Conservation (phyloP, 2,888 invertebrate genomes). For the Tineola bisselliella region DNA sequence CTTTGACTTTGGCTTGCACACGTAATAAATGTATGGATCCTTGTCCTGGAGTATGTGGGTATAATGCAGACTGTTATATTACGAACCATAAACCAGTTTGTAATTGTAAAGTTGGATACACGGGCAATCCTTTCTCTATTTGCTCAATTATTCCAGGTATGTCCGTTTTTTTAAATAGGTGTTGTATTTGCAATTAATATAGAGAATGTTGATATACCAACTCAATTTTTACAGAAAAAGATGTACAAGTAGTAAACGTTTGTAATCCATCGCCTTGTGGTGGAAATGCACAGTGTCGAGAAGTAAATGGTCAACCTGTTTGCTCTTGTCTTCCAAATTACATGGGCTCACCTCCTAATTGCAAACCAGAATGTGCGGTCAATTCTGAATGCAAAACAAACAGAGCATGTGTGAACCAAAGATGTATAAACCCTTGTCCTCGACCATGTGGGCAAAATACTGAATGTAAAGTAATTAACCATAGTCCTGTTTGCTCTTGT, state of each 20-base stretch:
- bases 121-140: constrained; percentile 73
- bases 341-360: constrained; percentile 72
- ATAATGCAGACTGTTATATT: constrained; percentile 73
- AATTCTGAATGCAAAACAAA: constrained; percentile 73
- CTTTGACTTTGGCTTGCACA: constrained; percentile 70
- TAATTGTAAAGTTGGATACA: constrained; percentile 68
- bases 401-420: constrained; percentile 74
- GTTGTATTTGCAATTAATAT: not conserved
- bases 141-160: constrained; percentile 48
- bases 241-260: constrained; percentile 57
- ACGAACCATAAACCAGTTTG: constrained; percentile 74
- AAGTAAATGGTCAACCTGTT: constrained; percentile 74
- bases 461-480: constrained; percentile 75
- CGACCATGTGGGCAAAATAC: constrained; percentile 75
- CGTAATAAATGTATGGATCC: constrained; percentile 75
- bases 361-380: constrained; percentile 72
- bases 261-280: constrained; percentile 82
- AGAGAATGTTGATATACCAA: not conserved
- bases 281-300: constrained; percentile 75
- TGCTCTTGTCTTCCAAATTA: constrained; percentile 77
- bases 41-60: constrained; percentile 75
- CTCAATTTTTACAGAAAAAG: constrained; percentile 35
- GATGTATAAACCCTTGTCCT: constrained; percentile 76
- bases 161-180: constrained; percentile 15
- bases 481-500: constrained; percentile 78